Evolutionary conservation across 2,888 invertebrate genomes (phyloP).

Genomic region (Leuctra nigra): DNA sequence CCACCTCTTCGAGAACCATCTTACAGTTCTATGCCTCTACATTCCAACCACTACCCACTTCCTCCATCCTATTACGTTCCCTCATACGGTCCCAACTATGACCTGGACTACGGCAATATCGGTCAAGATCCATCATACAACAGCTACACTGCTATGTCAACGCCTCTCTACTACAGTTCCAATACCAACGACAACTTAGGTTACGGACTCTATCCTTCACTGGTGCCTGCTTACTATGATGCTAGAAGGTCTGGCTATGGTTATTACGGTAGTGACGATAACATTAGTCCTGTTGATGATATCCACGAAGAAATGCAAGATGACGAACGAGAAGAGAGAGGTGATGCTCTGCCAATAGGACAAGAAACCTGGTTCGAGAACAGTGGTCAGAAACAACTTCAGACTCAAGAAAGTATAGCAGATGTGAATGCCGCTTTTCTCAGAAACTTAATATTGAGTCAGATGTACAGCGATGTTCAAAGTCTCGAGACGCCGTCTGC

Average conservation of each 20-base stretch:
- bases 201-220: conserved; percentile 42
- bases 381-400: conserved; percentile 31
- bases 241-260: conserved; percentile 38
- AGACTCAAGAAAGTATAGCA: conserved; percentile 35
- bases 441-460: conserved; percentile 58
- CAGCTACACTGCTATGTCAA: conserved; percentile 35
- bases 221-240: conserved; percentile 43
- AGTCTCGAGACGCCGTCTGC: not conserved
- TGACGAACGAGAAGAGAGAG: conserved; percentile 49
- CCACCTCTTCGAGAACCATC: conserved; percentile 3
- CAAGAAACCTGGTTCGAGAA: conserved; percentile 60
- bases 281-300: conserved; percentile 45
- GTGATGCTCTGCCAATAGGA: conserved; percentile 54
- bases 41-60: conserved; percentile 18
- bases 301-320: conserved; percentile 55
- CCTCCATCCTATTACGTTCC: conserved; percentile 47
- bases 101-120: conserved; percentile 48
- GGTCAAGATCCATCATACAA: conserved; percentile 35
- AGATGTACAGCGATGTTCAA: conserved; percentile 53
- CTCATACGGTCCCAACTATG: conserved; percentile 47
- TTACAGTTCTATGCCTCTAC: conserved; percentile 15
- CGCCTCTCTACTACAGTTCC: conserved; percentile 38
- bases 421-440: conserved; percentile 56
- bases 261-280: conserved; percentile 42
- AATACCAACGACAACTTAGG: conserved; percentile 43